These are phyloP conservation scores for rabbit (Oryctolagus cuniculus) DNA, from an alignment of 2,113 vertebrate species.

Conservation along the genomic window mOryCun1.1 NC_091438.1:115650501-115651000, in stretches of 20 bases:
- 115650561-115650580: conserved; percentile 28
- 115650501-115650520: conserved; percentile 32
- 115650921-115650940: background rate
- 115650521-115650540: conserved; percentile 51
- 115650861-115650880: background rate
- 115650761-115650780: background rate
- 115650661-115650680: background rate
- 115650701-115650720: background rate
- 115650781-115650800: conserved; percentile 27
- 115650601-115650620: background rate
- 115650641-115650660: conserved; percentile 46
- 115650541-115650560: conserved; percentile 41
- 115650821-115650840: conserved; percentile 4
- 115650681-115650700: background rate
- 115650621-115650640: background rate
- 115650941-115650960: conserved; percentile 35
- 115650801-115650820: conserved; percentile 12
- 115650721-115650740: background rate
- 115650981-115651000: background rate
- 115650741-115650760: conserved; percentile 7
- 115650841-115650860: background rate
- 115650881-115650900: background rate
- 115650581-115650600: conserved; percentile 12
- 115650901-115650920: background rate
- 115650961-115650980: background rate